phyloP scores from a whole-genome alignment of 2,888 invertebrate genomes.

The Eupithecia centaureata region DNA sequence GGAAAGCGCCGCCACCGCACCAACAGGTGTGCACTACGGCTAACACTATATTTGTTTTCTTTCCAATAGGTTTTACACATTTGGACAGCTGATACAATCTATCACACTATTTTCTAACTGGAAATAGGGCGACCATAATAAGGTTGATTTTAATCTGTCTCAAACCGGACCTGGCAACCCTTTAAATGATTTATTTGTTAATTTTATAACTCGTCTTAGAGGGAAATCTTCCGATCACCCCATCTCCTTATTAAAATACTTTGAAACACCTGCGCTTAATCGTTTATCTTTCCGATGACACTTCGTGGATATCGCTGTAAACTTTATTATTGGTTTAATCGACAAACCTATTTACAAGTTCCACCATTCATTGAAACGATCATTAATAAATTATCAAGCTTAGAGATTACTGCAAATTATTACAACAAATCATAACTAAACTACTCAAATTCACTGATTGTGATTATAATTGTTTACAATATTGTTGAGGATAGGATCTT shows the following conservation, averaged over 20 bases:
- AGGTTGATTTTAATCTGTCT: not conserved
- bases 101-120: not conserved
- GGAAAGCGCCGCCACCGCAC: conserved; percentile 58
- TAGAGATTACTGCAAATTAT: not conserved
- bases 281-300: conserved; percentile 60
- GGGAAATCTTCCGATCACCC: conserved; percentile 35
- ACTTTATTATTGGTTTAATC: conserved; percentile 60
- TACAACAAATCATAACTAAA: not conserved
- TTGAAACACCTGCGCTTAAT: conserved; percentile 58
- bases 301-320: conserved; percentile 54
- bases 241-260: conserved; percentile 58
- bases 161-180: not conserved
- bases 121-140: not conserved
- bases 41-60: conserved; percentile 52
- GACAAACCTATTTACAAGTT: conserved; percentile 52
- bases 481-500: not conserved
- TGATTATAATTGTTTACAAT: not conserved
- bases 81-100: not conserved
- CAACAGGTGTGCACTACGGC: conserved; percentile 62
- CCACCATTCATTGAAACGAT: conserved; percentile 41
- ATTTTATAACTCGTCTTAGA: conserved; percentile 14
- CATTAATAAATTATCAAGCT: conserved; percentile 23
- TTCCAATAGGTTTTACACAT: conserved; percentile 25
- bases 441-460: not conserved
- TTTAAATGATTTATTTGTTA: conserved; percentile 12